A percentile compares a stretch with the other conserved stretches of the same genome.
These are phyloP conservation scores for Cremastobaeus sp. DNA, from an alignment of 2,888 invertebrate species.

Conservation along the genomic window DNA sequence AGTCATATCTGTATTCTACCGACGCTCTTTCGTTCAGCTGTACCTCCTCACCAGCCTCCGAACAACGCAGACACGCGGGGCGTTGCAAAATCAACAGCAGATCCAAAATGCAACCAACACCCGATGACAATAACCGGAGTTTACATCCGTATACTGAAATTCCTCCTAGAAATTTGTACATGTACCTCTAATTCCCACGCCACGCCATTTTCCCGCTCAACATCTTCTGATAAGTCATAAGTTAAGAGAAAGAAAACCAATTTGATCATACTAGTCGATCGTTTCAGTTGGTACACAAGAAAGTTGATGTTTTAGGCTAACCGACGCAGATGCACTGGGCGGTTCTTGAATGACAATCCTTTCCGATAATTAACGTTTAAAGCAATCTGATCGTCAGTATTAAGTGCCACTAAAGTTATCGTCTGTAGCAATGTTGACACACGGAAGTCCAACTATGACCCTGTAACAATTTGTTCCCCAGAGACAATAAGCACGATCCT, in stretches of 20 bases:
- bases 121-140: constrained; percentile 45
- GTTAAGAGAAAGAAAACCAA: constrained; percentile 30
- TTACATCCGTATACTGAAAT: too few species aligned
- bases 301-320: constrained; percentile 44
- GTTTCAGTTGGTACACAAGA: constrained; percentile 34
- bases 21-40: constrained; percentile 14
- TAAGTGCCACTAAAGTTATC: constrained; percentile 39
- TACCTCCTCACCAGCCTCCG: constrained; percentile 19
- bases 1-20: constrained; percentile 41
- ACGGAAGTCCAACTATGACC: background rate
- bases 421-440: too few species aligned
- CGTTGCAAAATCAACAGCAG: constrained; percentile 21
- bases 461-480: too few species aligned
- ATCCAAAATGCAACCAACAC: too few species aligned
- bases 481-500: background rate
- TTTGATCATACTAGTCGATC: constrained; percentile 39
- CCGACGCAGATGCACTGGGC: constrained; percentile 23
- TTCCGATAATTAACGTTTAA: constrained; percentile 20
- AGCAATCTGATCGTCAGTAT: constrained; percentile 37
- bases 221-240: too few species aligned
- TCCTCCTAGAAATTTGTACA: too few species aligned
- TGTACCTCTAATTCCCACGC: too few species aligned
- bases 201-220: too few species aligned
- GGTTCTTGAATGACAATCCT: constrained; percentile 54
- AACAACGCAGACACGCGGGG: constrained; percentile 10